Evolutionary conservation across 2,888 invertebrate species (phyloP).

Genomic region (Agrenia bidenticulata): DNA sequence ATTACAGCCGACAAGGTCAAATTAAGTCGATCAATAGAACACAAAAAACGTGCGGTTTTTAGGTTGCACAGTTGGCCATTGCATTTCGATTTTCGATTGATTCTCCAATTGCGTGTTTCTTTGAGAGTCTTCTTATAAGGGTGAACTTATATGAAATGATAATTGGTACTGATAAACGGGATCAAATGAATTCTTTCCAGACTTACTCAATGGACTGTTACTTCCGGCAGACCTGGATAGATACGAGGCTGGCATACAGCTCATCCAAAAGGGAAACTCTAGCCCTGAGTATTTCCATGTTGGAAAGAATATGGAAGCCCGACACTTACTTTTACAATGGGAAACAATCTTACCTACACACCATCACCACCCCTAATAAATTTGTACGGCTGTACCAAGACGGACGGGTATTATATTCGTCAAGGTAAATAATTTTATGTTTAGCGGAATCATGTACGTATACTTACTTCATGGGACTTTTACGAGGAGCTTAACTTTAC

Average conservation of each 20-base stretch:
- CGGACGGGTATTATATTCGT: slow-evolving; percentile 73
- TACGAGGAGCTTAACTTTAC: too few relatives aligned
- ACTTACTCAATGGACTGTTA: slow-evolving; percentile 85
- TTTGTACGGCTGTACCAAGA: slow-evolving; percentile 75
- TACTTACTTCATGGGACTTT: too few relatives aligned
- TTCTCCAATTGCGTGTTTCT: too few relatives aligned
- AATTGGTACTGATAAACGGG: slow-evolving; percentile 14
- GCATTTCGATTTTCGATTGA: too few relatives aligned
- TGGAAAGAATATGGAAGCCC: slow-evolving; percentile 80
- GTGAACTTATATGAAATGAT: too few relatives aligned
- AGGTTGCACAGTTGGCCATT: too few relatives aligned
- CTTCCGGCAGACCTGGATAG: slow-evolving; percentile 82
- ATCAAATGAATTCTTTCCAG: slow-evolving; percentile 58
- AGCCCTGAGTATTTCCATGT: slow-evolving; percentile 75
- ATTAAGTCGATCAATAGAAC: too few relatives aligned
- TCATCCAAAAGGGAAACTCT: slow-evolving; percentile 65
- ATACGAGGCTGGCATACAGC: slow-evolving; percentile 71
- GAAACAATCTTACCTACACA: slow-evolving; percentile 78
- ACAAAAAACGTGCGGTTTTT: too few relatives aligned
- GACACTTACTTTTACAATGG: slow-evolving; percentile 70
- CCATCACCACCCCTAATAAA: slow-evolving; percentile 82
- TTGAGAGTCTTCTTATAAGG: too few relatives aligned
- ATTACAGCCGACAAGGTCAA: too few relatives aligned
- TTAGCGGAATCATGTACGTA: too few relatives aligned
- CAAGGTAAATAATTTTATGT: slow-evolving; percentile 65